Evolutionary conservation across 1,140 invertebrate species (phyloP).

Genomic region (Lepidurus packardi): DNA sequence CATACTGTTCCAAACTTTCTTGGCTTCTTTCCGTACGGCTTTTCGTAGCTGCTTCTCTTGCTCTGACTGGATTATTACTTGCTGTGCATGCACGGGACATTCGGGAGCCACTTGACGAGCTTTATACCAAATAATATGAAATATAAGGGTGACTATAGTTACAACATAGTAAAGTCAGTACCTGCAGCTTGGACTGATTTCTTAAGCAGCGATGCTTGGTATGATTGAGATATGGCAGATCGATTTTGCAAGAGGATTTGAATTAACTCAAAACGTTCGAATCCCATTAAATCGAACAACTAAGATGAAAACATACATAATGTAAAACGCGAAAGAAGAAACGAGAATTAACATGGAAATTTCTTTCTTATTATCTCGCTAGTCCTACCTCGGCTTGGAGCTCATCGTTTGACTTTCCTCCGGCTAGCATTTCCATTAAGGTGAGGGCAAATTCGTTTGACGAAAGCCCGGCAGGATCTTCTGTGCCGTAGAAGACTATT

Average conservation of each 20-base stretch:
- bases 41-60: slow-evolving; percentile 75
- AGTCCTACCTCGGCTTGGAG: slow-evolving; percentile 65
- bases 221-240: slow-evolving; percentile 36
- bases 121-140: slow-evolving; percentile 30
- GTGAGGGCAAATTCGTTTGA: slow-evolving; percentile 54
- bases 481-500: slow-evolving; percentile 48
- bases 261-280: slow-evolving; percentile 80
- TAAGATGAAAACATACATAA: slow-evolving; percentile 40
- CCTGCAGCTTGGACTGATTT: slow-evolving; percentile 28
- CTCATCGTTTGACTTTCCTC: slow-evolving; percentile 61
- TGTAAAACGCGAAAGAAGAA: slow-evolving; percentile 28
- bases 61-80: slow-evolving; percentile 76
- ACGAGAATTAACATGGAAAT: neutral
- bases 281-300: slow-evolving; percentile 80
- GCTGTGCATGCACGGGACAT: slow-evolving; percentile 42
- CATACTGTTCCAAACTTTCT: slow-evolving; percentile 59
- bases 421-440: slow-evolving; percentile 56
- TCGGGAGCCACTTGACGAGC: slow-evolving; percentile 41
- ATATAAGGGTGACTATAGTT: slow-evolving; percentile 41
- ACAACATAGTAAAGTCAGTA: slow-evolving; percentile 40
- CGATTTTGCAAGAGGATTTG: slow-evolving; percentile 68
- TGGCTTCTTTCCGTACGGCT: slow-evolving; percentile 74
- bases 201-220: slow-evolving; percentile 31
- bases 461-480: slow-evolving; percentile 47
- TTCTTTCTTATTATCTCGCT: slow-evolving; percentile 20